Evolutionary conservation across 1,140 invertebrate genomes (phyloP), one percentile per base, ranked within the genome.

Genomic region (Aphidius ervi): DNA sequence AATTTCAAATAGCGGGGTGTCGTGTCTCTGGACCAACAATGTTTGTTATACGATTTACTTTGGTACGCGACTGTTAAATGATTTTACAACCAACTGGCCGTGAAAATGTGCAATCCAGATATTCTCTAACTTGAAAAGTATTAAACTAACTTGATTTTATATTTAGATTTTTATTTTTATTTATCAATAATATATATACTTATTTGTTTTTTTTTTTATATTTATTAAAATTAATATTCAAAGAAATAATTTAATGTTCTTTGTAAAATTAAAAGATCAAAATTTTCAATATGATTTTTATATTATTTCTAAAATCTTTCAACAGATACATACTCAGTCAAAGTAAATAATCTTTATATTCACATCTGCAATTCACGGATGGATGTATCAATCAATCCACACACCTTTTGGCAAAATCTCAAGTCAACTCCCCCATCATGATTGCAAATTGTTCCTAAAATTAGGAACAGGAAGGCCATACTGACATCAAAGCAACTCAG

Each of bases 41-140:
- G 75, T 76, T 77, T 76, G 72, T 77, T 77, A 73, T 76, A 77
- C 75, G 70, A 72, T 77, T 77, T 75, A 73, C 74, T 73, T 71
- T 74, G 66, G 69, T 73, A 67, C 64, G 68, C 74, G 69, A 75
- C 73, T 71, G 72, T 74, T 68, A 43, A 49, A 37, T n/a, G 60
- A 66, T 66, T 74, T 74, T 73, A 74, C 73, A 69, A 66, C 70
- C 65, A 46, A 9, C 43, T 23, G 64, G 52, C 67, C 67, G 70
- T 70, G 67, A 66, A 74, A 74, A 75, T 65, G 66, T 65, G 69
- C 62, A 68, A 74, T 69, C 73, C 74, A 77, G 74, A 77, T 75
- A 75, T 74, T 23, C 23, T 23, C 23, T 23, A 23, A 2, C 68
- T 71, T n/a, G n/a, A n/a, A n/a, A n/a, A 72, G 73, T 65, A 59